Percentiles rank a stretch among this genome's conserved stretches.
phyloP scores from a whole-genome alignment of 2,888 invertebrate genomes.

The Ophraella communa region DNA sequence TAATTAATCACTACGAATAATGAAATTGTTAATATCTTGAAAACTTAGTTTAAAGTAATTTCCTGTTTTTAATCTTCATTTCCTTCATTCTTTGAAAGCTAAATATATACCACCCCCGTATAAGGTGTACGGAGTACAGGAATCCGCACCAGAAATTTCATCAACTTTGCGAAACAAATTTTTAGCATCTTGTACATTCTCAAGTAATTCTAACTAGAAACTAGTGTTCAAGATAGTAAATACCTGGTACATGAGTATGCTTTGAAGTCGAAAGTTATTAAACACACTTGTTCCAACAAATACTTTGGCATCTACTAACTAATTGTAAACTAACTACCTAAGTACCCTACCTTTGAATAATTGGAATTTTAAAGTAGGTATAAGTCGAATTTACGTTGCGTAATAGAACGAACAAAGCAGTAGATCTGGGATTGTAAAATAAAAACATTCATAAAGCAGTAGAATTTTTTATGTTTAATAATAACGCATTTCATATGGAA shows the following conservation, averaged over 20 bases:
- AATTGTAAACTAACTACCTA: slow-evolving; percentile 19
- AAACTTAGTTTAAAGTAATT: too few relatives aligned
- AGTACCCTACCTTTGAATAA: slow-evolving; percentile 9
- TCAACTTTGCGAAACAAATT: slow-evolving; percentile 24
- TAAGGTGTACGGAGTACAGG: neutral
- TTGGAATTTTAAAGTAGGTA: slow-evolving; percentile 2
- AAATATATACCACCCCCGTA: neutral
- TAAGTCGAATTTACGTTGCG: neutral
- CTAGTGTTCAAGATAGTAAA: slow-evolving; percentile 35
- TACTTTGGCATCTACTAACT: slow-evolving; percentile 17
- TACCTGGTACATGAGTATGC: slow-evolving; percentile 38
- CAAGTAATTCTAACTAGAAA: slow-evolving; percentile 24
- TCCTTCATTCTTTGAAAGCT: too few relatives aligned
- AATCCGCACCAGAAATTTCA: slow-evolving; percentile 16
- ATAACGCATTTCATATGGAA: too few relatives aligned
- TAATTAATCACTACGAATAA: too few relatives aligned
- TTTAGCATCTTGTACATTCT: slow-evolving; percentile 21
- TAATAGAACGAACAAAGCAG: neutral
- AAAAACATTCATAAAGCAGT: neutral
- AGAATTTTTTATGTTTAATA: too few relatives aligned
- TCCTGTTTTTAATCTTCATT: too few relatives aligned
- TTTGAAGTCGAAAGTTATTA: slow-evolving; percentile 36
- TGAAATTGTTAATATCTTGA: too few relatives aligned
- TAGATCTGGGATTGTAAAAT: neutral
- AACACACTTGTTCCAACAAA: slow-evolving; percentile 28